phyloP scores from a whole-genome alignment of 2,113 vertebrate genomes.

The Psilopogon haemacephalus region DNA sequence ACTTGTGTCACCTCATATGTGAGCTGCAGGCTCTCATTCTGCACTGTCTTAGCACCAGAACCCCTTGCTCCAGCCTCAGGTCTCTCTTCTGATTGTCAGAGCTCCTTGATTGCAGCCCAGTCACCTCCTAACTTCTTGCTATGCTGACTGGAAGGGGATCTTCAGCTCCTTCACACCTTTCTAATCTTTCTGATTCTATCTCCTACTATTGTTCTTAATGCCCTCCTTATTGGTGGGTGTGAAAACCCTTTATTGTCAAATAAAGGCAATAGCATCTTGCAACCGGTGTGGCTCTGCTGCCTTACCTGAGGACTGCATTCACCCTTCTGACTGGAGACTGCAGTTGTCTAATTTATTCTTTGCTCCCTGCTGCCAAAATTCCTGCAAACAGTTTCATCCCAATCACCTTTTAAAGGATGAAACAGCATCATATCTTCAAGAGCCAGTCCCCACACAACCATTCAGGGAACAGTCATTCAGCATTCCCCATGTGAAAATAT shows the following conservation, averaged over 20 bases:
- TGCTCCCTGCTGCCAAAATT: neutral
- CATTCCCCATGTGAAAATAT: neutral
- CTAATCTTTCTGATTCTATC: neutral
- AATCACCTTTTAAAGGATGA: neutral
- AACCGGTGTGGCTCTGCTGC: neutral
- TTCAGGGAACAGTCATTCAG: neutral
- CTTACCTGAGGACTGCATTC: neutral
- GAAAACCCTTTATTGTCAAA: accelerated
- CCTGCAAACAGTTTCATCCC: neutral
- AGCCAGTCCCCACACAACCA: neutral
- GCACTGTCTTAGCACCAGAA: accelerated
- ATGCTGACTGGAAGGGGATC: neutral
- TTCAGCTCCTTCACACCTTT: neutral
- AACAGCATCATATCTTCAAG: neutral
- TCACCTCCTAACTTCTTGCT: neutral
- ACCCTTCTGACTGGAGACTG: accelerated
- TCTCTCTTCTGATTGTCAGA: neutral
- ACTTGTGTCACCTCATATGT: accelerated
- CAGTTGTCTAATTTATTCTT: neutral
- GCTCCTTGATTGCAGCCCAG: neutral
- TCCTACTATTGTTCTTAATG: neutral
- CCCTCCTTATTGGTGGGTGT: neutral
- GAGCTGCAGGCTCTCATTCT: neutral
- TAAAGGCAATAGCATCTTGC: too few species aligned
- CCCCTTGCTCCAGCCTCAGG: neutral